Conservation (phyloP, 2,113 vertebrate genomes). For the Girardinichthys multiradiatus region DNA sequence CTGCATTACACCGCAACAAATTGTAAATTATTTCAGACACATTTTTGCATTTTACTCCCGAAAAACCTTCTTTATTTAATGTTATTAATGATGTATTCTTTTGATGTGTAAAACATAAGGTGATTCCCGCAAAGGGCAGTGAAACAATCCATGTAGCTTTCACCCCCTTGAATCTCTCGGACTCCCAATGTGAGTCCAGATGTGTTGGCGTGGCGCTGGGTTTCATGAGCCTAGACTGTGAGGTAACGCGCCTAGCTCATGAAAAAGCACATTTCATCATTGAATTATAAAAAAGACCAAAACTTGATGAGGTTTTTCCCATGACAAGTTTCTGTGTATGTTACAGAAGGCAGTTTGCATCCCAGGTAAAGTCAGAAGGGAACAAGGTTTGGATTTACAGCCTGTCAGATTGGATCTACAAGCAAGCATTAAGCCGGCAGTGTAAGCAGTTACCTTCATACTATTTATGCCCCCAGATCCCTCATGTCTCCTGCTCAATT, state of each 20-base stretch:
- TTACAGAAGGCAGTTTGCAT: conserved; percentile 76
- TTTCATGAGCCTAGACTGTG: conserved; percentile 86
- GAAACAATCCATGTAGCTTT: conserved; percentile 84
- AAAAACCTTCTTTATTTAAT: background rate
- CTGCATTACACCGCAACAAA: conserved; percentile 86
- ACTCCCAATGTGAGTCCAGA: conserved; percentile 53
- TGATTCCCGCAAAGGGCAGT: conserved; percentile 86
- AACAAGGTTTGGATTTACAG: conserved; percentile 74
- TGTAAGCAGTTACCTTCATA: conserved; percentile 76
- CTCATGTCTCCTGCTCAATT: conserved; percentile 29
- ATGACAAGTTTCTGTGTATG: conserved; percentile 18
- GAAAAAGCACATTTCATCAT: background rate
- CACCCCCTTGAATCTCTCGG: conserved; percentile 81
- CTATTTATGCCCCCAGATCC: conserved; percentile 44
- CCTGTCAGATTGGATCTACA: conserved; percentile 83
- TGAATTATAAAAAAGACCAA: conserved; percentile 1
- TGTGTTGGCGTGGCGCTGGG: conserved; percentile 83
- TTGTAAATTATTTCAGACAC: conserved; percentile 66
- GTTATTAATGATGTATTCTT: background rate
- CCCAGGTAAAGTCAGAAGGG: conserved; percentile 79
- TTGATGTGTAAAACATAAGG: conserved; percentile 72
- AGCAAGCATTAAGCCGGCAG: conserved; percentile 76
- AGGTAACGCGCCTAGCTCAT: conserved; percentile 76
- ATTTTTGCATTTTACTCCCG: background rate
- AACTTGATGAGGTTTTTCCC: background rate